These are phyloP conservation scores for Myotis brandtii DNA, from an alignment of 2,113 vertebrate species.

Conservation along the genomic window DNA sequence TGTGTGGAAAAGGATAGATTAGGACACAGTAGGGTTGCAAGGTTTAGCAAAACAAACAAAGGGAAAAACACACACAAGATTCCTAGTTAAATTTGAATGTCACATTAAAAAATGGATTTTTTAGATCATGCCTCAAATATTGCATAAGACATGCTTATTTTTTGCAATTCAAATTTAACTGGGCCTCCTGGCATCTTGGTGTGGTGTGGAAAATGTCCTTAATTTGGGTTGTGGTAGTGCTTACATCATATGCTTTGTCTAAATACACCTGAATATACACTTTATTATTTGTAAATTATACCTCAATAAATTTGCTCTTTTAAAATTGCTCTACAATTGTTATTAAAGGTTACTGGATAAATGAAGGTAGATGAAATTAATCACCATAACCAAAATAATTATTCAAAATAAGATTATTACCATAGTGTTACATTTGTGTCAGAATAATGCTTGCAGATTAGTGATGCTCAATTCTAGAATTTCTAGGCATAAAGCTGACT, in stretches of 20 bases:
- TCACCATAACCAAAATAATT: neutral
- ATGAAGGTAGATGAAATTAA: neutral
- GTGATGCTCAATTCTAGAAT: neutral
- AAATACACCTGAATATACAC: neutral
- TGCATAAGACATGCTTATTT: neutral
- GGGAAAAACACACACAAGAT: neutral
- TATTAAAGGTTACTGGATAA: neutral
- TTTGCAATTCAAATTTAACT: neutral
- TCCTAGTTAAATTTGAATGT: neutral
- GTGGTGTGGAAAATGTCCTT: neutral
- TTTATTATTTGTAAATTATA: neutral
- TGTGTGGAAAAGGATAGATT: neutral
- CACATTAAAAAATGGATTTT: neutral
- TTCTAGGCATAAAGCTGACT: neutral
- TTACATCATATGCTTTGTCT: neutral
- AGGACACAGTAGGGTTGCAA: neutral
- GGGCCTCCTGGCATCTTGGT: neutral
- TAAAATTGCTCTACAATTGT: neutral
- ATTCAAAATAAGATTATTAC: neutral
- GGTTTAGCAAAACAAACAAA: neutral
- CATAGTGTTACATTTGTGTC: neutral
- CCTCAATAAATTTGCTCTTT: neutral
- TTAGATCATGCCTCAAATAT: neutral
- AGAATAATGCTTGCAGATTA: neutral
- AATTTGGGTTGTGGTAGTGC: neutral